Base-by-base conservation (phyloP, 2,888 invertebrate genomes). In the Poecilobothrus nobilitatus region DNA sequence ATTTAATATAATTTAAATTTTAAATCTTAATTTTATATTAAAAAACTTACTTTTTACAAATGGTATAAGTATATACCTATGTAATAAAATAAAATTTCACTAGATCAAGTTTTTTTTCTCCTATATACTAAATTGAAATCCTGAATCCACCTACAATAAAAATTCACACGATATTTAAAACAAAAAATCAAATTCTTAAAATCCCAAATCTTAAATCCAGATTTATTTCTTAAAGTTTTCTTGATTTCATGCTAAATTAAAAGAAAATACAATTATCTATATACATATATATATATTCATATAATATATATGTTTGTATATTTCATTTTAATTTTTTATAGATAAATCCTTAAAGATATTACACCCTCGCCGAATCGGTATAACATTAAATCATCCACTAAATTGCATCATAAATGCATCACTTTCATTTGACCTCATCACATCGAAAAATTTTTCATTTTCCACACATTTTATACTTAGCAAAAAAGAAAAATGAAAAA, bases 341-440 rank as follows among this genome's bases (percentile, higher is more conserved):
- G 53, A 53, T 53, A 53, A 53, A 53, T 18, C 53, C 53, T 53
- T 53, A 18, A 18, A 53, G 53, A 53, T 53, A 53, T 53, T 53
- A 53, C 53, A 53, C 53, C 53, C 53, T 53, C 53, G 15, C 18
- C 15, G n/a, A 37, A 53, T 15, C 18, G 53, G 18, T 15, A 53
- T 18, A 53, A 2, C n/a, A n/a, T 12, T 53, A 53, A 53, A 53
- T 53, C 53, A 53, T 53, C 5, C 53, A 53, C 2, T 53, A 53
- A 53, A 53, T 53, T 53, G 53, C 53, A 53, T 53, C 53, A 53
- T 53, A 53, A 53, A 53, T 53, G 53, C 53, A 53, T 53, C 53
- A 53, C 53, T 53, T 53, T 53, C 53, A 6, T 53, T 53, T 53
- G 53, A 53, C 53, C 53, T 18, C 53, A 53, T 53, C 53, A 53